phyloP scores from a whole-genome alignment of 2,113 vertebrate genomes.

The Eonycteris spelaea region DNA sequence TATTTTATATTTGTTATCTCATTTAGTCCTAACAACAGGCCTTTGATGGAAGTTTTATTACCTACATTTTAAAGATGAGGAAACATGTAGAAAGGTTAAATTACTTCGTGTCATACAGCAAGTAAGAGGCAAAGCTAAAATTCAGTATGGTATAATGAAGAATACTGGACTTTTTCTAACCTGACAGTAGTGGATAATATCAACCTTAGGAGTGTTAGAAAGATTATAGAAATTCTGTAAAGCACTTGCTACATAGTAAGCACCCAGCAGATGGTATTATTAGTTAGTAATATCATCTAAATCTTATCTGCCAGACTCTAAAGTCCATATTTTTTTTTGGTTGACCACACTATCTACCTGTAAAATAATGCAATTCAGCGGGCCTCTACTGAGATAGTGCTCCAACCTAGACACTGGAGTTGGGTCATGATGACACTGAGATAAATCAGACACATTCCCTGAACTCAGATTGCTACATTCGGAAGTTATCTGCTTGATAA shows the following conservation, averaged over 20 bases:
- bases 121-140: neutral
- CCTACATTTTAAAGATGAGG: neutral
- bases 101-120: neutral
- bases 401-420: neutral
- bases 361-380: conserved; percentile 22
- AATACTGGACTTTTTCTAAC: neutral
- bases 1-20: conserved; percentile 31
- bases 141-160: neutral
- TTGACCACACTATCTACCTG: neutral
- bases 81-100: neutral
- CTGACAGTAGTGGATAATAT: neutral
- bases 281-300: neutral
- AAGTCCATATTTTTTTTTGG: neutral
- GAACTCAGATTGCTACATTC: neutral
- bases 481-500: neutral
- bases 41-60: conserved; percentile 4
- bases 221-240: neutral
- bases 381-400: neutral
- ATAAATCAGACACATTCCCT: neutral
- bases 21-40: neutral
- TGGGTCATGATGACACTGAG: neutral
- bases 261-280: neutral
- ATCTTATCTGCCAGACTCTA: neutral
- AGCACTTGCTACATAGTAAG: neutral
- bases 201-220: neutral